These are phyloP conservation scores for Nipponacmea schrenckii DNA, from an alignment of 2,888 invertebrate genomes.

Conservation along the genomic window DNA sequence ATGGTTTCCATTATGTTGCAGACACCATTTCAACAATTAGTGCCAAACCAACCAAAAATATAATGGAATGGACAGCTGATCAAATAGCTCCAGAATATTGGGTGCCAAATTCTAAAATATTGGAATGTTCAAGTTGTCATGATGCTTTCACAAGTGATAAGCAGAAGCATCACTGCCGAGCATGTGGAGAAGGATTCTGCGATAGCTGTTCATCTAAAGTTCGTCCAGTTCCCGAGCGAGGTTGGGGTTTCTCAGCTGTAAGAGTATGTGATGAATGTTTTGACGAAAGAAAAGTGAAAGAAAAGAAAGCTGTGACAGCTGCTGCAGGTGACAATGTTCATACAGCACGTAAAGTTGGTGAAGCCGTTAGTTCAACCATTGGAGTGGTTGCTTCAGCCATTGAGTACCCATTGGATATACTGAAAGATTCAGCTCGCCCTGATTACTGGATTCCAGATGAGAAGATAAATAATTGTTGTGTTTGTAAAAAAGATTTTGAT, in stretches of 20 bases:
- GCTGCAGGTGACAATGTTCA: conserved; percentile 44
- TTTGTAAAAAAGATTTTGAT: conserved; percentile 75
- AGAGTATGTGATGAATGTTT: conserved; percentile 81
- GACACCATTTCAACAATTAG: conserved; percentile 76
- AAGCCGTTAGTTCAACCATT: conserved; percentile 79
- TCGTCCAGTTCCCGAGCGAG: conserved; percentile 78
- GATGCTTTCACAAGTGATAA: conserved; percentile 49
- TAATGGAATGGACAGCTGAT: conserved; percentile 81
- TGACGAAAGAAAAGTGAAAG: conserved; percentile 11
- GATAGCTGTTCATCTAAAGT: conserved; percentile 77
- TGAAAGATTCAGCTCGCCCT: conserved; percentile 82
- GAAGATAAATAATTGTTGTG: conserved; percentile 76
- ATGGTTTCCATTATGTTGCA: conserved; percentile 75
- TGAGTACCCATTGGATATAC: conserved; percentile 76
- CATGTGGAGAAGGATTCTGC: conserved; percentile 85
- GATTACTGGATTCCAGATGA: conserved; percentile 84
- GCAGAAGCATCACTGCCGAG: conserved; percentile 75
- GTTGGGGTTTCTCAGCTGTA: conserved; percentile 77
- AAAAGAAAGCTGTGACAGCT: not conserved
- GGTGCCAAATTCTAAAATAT: conserved; percentile 81
- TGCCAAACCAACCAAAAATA: conserved; percentile 77
- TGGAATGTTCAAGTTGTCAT: conserved; percentile 77
- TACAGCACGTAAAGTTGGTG: conserved; percentile 71
- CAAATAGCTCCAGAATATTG: conserved; percentile 83
- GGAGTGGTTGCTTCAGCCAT: conserved; percentile 78